phyloP scores from a whole-genome alignment of 2,797 vertebrate species.

The Enteromius radiatus region DNA sequence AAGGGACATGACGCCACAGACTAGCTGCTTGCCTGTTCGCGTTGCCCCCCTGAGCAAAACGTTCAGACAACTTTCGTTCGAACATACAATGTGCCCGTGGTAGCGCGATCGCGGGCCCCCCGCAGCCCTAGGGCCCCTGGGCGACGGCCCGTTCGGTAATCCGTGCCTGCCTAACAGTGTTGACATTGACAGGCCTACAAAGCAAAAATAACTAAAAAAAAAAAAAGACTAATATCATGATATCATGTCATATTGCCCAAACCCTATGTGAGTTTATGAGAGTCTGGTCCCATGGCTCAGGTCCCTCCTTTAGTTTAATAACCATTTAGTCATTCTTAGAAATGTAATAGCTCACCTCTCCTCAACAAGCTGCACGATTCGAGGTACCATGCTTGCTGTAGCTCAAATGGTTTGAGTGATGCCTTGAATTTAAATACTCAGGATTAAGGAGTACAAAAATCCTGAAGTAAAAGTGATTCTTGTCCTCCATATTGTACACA shows the following conservation, averaged over 20 bases:
- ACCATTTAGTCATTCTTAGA: not conserved
- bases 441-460: not conserved
- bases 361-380: not conserved
- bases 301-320: not conserved
- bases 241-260: no score
- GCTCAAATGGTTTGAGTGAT: not conserved
- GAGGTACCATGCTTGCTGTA: not conserved
- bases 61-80: no score
- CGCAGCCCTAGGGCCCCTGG: no score
- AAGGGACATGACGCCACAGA: no score
- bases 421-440: not conserved
- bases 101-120: no score
- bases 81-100: no score
- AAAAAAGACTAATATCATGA: not conserved
- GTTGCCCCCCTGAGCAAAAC: no score
- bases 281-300: not conserved
- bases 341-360: not conserved
- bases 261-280: not conserved
- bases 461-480: not conserved
- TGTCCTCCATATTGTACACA: not conserved
- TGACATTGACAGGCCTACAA: no score
- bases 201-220: not conserved
- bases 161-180: no score
- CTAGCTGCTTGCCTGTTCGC: no score
- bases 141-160: no score